These are phyloP conservation scores for Montipora cactus DNA, from an alignment of 64 coral and sea anemone genomes.

Conservation along the genomic window DNA sequence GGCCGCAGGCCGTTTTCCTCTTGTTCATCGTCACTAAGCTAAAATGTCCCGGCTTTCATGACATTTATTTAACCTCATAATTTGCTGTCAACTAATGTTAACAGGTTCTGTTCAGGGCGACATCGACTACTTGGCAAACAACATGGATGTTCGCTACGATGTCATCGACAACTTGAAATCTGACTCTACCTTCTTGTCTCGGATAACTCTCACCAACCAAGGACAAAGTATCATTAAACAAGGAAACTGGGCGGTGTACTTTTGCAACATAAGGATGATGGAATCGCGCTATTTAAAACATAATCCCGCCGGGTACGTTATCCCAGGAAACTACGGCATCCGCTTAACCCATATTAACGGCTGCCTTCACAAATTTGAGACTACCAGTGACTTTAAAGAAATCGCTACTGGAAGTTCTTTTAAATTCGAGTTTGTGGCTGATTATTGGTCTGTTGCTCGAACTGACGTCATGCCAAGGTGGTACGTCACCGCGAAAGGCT, in stretches of 20 bases:
- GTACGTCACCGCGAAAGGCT: conserved; percentile 72
- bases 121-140: conserved; percentile 68
- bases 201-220: conserved; percentile 68
- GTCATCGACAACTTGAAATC: conserved; percentile 69
- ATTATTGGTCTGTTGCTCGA: conserved; percentile 68
- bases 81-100: background rate
- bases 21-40: background rate
- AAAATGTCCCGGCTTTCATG: background rate
- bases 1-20: no score
- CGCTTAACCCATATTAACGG: conserved; percentile 83
- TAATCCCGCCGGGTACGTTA: conserved; percentile 82
- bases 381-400: conserved; percentile 72
- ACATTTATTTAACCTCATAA: background rate
- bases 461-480: conserved; percentile 89
- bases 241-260: conserved; percentile 84
- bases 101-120: conserved; percentile 53
- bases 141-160: conserved; percentile 72
- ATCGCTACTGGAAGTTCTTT: conserved; percentile 36
- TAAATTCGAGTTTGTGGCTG: conserved; percentile 51
- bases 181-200: conserved; percentile 13
- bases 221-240: conserved; percentile 45
- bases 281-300: conserved; percentile 73
- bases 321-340: conserved; percentile 78
- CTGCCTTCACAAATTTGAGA: conserved; percentile 87
- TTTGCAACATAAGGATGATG: conserved; percentile 85